Conservation (phyloP, 1,140 invertebrate species). For the Augochlora pura region DNA sequence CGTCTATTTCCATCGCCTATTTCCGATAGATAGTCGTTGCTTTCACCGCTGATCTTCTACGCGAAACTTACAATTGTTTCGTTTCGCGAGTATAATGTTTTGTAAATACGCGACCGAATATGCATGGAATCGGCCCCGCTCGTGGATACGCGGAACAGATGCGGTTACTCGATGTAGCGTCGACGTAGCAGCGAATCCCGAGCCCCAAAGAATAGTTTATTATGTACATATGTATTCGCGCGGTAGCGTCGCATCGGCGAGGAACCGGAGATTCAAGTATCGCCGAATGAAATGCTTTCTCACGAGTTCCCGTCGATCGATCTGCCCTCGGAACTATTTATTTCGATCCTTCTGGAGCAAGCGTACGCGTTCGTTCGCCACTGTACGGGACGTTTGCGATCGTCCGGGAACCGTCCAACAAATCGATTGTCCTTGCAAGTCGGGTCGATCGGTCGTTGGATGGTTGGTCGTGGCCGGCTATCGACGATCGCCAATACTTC, state of each 20-base stretch:
- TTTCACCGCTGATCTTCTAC: background rate
- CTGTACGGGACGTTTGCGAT: too few species aligned
- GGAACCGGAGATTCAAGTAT: background rate
- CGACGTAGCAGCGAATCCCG: background rate
- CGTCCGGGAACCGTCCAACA: background rate
- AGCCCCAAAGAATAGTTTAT: background rate
- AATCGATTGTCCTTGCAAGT: background rate
- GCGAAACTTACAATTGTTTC: background rate
- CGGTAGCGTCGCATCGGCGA: background rate
- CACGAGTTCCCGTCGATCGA: too few species aligned
- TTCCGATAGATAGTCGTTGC: background rate
- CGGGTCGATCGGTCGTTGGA: too few species aligned
- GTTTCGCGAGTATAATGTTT: background rate
- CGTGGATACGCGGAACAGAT: background rate
- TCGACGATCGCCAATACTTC: too few species aligned
- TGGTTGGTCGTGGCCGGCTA: too few species aligned
- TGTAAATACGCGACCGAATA: background rate
- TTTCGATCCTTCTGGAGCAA: background rate
- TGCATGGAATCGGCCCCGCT: too few species aligned
- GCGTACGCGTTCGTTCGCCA: background rate
- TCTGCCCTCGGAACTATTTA: slow-evolving; percentile 9
- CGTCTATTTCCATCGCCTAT: background rate
- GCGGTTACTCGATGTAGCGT: background rate
- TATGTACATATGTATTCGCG: background rate
- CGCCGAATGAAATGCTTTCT: too few species aligned